Percentiles rank a stretch among this genome's conserved stretches.
Evolutionary conservation across 2,888 invertebrate genomes (phyloP).

Genomic region (Agrypnus murinus): DNA sequence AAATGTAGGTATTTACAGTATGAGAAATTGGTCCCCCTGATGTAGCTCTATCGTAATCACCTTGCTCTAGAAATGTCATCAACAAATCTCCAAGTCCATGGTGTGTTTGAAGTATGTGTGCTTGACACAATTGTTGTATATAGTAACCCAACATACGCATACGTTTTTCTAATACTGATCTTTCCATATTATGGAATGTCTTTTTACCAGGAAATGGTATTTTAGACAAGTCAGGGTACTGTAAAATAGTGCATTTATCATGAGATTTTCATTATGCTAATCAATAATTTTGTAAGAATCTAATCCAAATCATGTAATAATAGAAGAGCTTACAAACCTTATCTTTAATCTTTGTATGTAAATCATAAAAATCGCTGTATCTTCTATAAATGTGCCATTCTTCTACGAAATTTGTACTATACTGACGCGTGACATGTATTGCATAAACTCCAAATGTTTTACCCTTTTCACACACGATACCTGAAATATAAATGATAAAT

Average conservation of each 20-base stretch:
- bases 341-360: conserved; percentile 87
- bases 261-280: no score
- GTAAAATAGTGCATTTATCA: conserved; percentile 58
- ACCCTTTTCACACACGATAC: conserved; percentile 87
- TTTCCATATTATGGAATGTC: conserved; percentile 93
- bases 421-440: conserved; percentile 83
- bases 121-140: conserved; percentile 81
- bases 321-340: conserved; percentile 75
- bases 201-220: conserved; percentile 94
- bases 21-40: conserved; percentile 76
- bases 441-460: conserved; percentile 93
- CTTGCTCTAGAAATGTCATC: conserved; percentile 80
- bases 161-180: conserved; percentile 87
- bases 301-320: no score
- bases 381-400: conserved; percentile 94
- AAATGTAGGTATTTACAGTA: conserved; percentile 70
- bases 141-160: conserved; percentile 89
- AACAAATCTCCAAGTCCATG: conserved; percentile 78
- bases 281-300: no score
- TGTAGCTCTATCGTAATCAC: conserved; percentile 80
- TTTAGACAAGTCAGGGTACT: conserved; percentile 86
- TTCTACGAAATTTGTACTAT: conserved; percentile 80
- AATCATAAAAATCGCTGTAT: conserved; percentile 95
- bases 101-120: conserved; percentile 76
- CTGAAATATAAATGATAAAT: conserved; percentile 66